Evolutionary conservation across 2,888 invertebrate species (phyloP).

Genomic region (Ophioninae sp.): DNA sequence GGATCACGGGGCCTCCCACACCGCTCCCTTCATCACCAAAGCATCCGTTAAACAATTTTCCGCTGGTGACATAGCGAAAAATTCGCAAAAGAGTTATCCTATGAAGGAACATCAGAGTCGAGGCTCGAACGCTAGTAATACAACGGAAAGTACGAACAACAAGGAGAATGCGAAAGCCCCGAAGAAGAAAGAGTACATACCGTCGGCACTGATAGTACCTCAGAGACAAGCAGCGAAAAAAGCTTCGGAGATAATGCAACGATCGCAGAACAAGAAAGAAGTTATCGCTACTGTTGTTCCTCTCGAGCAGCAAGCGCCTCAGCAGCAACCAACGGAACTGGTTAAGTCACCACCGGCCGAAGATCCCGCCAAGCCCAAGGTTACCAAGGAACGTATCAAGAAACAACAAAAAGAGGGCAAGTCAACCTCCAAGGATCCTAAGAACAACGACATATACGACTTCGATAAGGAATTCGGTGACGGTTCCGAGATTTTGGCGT

Average conservation of each 20-base stretch:
- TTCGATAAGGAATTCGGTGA: constrained; percentile 86
- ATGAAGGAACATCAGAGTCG: constrained; percentile 75
- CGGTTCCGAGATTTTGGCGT: constrained; percentile 86
- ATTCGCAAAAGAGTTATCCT: constrained; percentile 91
- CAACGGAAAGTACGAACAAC: constrained; percentile 76
- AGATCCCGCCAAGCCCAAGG: constrained; percentile 48
- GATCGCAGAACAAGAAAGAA: constrained; percentile 84
- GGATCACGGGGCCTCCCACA: constrained; percentile 84
- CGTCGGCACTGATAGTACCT: constrained; percentile 93
- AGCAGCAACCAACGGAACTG: constrained; percentile 75
- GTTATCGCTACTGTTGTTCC: constrained; percentile 35
- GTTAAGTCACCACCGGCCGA: constrained; percentile 73
- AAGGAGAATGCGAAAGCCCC: constrained; percentile 81
- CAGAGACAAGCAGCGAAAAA: constrained; percentile 95
- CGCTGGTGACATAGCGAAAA: constrained; percentile 89
- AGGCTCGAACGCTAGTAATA: constrained; percentile 76
- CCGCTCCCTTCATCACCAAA: constrained; percentile 87
- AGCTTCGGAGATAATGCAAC: constrained; percentile 92
- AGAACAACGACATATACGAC: constrained; percentile 82
- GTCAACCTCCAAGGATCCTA: constrained; percentile 75
- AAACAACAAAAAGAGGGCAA: constrained; percentile 75
- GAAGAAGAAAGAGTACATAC: constrained; percentile 83
- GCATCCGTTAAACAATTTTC: constrained; percentile 93
- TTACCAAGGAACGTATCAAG: constrained; percentile 75
- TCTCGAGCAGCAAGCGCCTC: constrained; percentile 60